Evolutionary conservation across 2,113 vertebrate genomes (phyloP).

Genomic region (Ceyx margarethae): DNA sequence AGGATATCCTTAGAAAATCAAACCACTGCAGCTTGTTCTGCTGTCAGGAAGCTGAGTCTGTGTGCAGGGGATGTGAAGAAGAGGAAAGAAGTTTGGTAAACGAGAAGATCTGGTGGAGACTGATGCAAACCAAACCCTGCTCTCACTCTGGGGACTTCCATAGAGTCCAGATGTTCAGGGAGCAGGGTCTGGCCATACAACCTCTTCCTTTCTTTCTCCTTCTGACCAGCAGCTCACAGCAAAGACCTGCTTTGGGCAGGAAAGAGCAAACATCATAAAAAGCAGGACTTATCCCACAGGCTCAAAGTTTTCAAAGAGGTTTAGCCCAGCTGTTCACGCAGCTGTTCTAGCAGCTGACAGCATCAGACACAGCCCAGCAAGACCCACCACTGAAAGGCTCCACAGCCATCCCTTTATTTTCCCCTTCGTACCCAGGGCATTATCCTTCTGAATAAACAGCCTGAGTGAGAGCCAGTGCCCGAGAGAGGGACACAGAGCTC

Average conservation of each 20-base stretch:
- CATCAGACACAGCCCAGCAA: not conserved
- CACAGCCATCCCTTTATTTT: not conserved
- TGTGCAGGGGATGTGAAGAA: not conserved
- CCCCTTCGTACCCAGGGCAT: not conserved
- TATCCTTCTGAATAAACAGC: not conserved
- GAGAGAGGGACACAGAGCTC: rapidly evolving
- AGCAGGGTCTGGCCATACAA: not conserved
- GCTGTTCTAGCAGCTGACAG: constrained; percentile 61
- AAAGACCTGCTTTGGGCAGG: not conserved
- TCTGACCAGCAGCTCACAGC: not conserved
- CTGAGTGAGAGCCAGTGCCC: not conserved
- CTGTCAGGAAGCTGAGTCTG: rapidly evolving
- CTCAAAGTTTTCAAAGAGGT: not conserved
- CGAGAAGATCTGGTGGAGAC: not conserved
- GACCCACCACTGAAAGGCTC: not conserved
- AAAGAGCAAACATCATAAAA: not conserved
- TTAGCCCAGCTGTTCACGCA: constrained; percentile 46
- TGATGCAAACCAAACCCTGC: not conserved
- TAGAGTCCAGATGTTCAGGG: not conserved
- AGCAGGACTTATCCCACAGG: not conserved
- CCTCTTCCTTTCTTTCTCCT: not conserved
- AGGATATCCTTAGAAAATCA: not conserved
- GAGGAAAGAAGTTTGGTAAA: not conserved
- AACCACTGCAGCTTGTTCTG: not conserved
- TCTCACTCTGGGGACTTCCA: not conserved